Conservation (phyloP, 1,140 invertebrate species). For the Diorhabda carinulata region DNA sequence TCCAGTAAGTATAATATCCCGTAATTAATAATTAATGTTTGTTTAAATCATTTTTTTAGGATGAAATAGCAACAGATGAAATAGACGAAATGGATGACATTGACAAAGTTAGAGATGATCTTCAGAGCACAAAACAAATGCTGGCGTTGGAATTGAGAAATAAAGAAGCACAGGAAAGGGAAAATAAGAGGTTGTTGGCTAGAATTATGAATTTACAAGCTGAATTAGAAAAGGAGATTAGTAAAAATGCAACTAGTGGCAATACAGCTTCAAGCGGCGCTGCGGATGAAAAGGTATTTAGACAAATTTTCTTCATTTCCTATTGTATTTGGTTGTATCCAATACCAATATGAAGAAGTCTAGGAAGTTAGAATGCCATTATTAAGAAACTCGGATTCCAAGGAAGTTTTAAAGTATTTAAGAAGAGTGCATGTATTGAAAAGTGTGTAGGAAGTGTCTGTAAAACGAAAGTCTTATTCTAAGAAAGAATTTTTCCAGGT, state of each 20-base stretch:
- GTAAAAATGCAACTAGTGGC: constrained; percentile 36
- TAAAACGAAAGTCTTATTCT: too few relatives aligned
- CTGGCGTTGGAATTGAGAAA: constrained; percentile 80
- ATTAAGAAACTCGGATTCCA: too few relatives aligned
- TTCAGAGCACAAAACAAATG: constrained; percentile 88
- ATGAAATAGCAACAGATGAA: constrained; percentile 53
- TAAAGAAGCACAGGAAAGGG: constrained; percentile 78
- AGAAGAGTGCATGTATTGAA: too few relatives aligned
- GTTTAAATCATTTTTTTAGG: constrained; percentile 28
- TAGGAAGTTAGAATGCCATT: too few relatives aligned
- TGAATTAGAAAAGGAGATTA: constrained; percentile 66
- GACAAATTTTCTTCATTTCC: too few relatives aligned
- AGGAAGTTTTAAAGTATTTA: too few relatives aligned
- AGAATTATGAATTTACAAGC: constrained; percentile 74
- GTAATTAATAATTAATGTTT: neutral
- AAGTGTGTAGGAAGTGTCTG: too few relatives aligned
- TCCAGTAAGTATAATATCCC: constrained; percentile 34
- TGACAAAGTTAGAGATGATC: constrained; percentile 83
- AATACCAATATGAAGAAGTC: too few relatives aligned
- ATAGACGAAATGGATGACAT: constrained; percentile 84
- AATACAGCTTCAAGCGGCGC: constrained; percentile 12
- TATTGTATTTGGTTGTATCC: too few relatives aligned
- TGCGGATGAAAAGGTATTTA: constrained; percentile 43
- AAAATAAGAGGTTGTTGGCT: constrained; percentile 76
- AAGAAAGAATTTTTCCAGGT: too few relatives aligned